A percentile compares a stretch with the other conserved stretches of the same genome.
phyloP scores from a whole-genome alignment of 2,113 vertebrate genomes.

The Syngnathus typhle region DNA sequence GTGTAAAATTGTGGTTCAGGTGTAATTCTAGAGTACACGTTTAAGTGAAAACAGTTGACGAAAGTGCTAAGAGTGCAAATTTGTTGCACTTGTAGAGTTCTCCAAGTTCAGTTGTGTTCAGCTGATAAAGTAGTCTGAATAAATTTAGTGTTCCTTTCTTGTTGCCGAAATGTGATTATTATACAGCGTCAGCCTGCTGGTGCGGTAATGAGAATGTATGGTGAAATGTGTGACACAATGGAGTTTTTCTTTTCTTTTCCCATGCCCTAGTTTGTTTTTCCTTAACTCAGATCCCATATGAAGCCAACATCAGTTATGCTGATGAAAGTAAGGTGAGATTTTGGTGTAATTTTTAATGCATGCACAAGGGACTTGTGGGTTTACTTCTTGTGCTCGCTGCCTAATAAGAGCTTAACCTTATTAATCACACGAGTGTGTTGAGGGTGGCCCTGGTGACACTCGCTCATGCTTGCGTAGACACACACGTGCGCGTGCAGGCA shows the following conservation, averaged over 20 bases:
- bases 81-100: background rate
- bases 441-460: conserved; percentile 49
- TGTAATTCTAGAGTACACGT: no score
- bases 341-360: conserved; percentile 5
- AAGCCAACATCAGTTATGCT: conserved; percentile 19
- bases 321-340: conserved; percentile 15
- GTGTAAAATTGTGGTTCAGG: no score
- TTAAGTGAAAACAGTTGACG: background rate
- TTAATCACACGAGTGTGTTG: conserved; percentile 65
- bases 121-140: conserved; percentile 5
- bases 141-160: conserved; percentile 10
- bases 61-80: background rate
- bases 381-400: conserved; percentile 32
- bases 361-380: conserved; percentile 15
- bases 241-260: conserved; percentile 22
- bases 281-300: conserved; percentile 10
- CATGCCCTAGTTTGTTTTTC: conserved; percentile 38
- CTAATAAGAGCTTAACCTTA: conserved; percentile 69
- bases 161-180: conserved; percentile 35
- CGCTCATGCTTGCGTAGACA: conserved; percentile 37
- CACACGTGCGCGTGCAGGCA: conserved; percentile 45
- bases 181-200: conserved; percentile 28
- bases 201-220: conserved; percentile 51
- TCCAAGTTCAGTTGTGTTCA: conserved; percentile 5
- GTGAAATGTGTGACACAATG: conserved; percentile 34